Evolutionary conservation across 2,888 invertebrate genomes (phyloP), one percentile per base, ranked within the genome.

Genomic region (Boloria selene): DNA sequence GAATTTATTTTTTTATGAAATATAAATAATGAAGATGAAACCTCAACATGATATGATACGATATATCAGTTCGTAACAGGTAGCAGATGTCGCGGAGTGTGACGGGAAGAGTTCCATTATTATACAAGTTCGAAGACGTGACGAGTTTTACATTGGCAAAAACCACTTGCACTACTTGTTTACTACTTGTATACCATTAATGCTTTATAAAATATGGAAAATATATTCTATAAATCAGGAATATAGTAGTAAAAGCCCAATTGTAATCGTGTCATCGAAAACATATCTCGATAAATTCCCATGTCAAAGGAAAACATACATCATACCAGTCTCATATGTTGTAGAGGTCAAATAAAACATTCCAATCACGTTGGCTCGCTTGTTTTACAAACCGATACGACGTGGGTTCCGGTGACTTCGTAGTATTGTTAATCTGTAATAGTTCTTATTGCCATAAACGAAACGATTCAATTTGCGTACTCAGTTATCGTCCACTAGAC

Each of bases 381-480:
- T 90, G 90, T 90, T 92, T 90, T 90, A 92, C 91, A 90, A 90
- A 90, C 91, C 88, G 85, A 90, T 88, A 85, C 86, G 82, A 83
- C 85, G 82, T 85, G 87, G 83, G 82, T 81, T 80, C 78, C 79
- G 78, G 79, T 78, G 74, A 75, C 74, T 74, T 71, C 31, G 31
- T 49, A 44, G 16, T 64, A 64, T 64, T 42, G 71, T 44, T 69
- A 69, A 61, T 58, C 71, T 64, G 78, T 75, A 76, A 68, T 79
- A 71, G 66, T 63, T 54, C 76, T 75, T 83, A 76, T 70, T 14
- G 0, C 31, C 1, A 62, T 31, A 0, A 4, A 0, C 0, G 2
- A 42, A 83, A 79, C 76, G 77, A 72, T 69, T 55, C 66, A 72
- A 76, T 74, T 85, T 53, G 68, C 26, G 63, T 62, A 61, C 18